phyloP scores from a whole-genome alignment of 2,797 vertebrate genomes.

The Rallus crepitans region DNA sequence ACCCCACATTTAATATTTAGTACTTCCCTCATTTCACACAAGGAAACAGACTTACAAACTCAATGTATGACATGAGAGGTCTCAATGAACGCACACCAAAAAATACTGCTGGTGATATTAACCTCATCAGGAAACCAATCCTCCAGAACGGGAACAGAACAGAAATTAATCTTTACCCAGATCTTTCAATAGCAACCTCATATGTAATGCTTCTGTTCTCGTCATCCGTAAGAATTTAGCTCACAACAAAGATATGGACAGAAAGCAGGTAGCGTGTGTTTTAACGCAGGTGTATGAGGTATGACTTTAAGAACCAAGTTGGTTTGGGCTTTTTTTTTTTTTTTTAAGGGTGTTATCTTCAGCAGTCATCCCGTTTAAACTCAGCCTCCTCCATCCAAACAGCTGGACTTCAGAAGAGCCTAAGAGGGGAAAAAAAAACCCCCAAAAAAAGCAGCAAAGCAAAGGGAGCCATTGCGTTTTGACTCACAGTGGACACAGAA shows the following conservation, averaged over 20 bases:
- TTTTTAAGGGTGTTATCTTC: background rate
- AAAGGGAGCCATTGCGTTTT: background rate
- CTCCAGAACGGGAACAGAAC: background rate
- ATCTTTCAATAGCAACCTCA: background rate
- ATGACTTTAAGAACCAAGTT: background rate
- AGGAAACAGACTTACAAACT: background rate
- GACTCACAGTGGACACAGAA: background rate
- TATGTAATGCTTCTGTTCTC: rapidly evolving
- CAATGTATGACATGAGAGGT: background rate
- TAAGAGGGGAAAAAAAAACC: background rate
- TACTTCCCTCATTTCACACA: background rate
- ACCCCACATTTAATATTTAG: background rate
- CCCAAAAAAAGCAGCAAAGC: background rate
- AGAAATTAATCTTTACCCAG: background rate
- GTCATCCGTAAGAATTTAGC: background rate
- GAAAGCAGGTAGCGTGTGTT: rapidly evolving
- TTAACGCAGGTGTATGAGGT: rapidly evolving
- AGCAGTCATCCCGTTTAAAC: background rate
- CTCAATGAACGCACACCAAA: background rate
- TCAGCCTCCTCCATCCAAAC: background rate
- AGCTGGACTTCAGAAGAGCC: background rate
- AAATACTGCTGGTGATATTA: background rate
- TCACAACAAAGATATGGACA: background rate
- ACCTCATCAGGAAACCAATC: background rate
- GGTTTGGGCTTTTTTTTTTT: no score